A percentile compares a stretch with the other conserved stretches of the same genome.
phyloP scores from a whole-genome alignment of 1,140 invertebrate species.

The Leptonema lineaticorne region DNA sequence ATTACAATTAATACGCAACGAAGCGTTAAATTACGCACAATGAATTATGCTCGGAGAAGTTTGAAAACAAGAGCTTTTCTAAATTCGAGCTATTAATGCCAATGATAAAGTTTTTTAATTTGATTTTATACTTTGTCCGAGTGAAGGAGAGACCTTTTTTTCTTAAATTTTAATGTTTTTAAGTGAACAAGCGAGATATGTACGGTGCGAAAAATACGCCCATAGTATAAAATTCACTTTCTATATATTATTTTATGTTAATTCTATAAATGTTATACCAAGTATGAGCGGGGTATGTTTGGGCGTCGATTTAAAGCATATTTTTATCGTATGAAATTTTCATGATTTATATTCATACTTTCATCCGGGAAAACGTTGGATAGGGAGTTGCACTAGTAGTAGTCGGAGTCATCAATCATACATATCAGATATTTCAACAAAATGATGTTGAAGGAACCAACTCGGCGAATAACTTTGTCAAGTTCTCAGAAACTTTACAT shows the following conservation, averaged over 20 bases:
- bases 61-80: constrained; percentile 16
- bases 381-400: no score
- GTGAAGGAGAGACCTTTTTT: background rate
- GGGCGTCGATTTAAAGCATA: constrained; percentile 7
- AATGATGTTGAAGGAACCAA: constrained; percentile 28
- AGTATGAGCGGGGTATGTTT: background rate
- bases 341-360: constrained; percentile 24
- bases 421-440: constrained; percentile 27
- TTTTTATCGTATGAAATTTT: constrained; percentile 16
- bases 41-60: constrained; percentile 14
- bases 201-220: no score
- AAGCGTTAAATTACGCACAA: constrained; percentile 19
- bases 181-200: no score
- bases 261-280: background rate
- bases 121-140: background rate
- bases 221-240: background rate
- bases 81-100: constrained; percentile 17
- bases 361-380: constrained; percentile 13
- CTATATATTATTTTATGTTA: background rate
- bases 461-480: constrained; percentile 27
- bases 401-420: constrained; percentile 26
- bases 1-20: constrained; percentile 19
- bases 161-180: no score
- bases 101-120: constrained; percentile 17
- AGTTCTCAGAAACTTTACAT: constrained; percentile 19